phyloP scores from a whole-genome alignment of 2,888 invertebrate species.

The Lysandra coridon region DNA sequence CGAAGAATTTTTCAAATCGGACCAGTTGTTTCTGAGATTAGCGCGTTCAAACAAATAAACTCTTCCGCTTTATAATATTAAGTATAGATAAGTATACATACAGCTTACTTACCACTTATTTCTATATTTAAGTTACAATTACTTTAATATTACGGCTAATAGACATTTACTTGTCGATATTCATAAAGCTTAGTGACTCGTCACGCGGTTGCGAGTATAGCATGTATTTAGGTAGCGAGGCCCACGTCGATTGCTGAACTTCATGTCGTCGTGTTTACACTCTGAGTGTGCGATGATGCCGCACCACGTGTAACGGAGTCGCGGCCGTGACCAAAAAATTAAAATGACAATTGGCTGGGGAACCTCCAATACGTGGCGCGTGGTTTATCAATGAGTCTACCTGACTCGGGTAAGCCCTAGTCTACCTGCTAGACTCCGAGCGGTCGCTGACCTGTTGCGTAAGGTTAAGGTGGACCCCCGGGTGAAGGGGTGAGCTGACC shows the following conservation, averaged over 20 bases:
- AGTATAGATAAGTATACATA: too few species aligned
- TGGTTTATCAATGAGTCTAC: conserved; percentile 18
- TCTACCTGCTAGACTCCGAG: conserved; percentile 25
- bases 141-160: background rate
- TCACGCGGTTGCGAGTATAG: background rate
- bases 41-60: too few species aligned
- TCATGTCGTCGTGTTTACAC: background rate
- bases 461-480: conserved; percentile 1
- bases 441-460: conserved; percentile 9
- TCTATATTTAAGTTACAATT: too few species aligned
- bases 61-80: too few species aligned
- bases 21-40: too few species aligned
- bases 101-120: too few species aligned
- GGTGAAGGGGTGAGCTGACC: conserved; percentile 8
- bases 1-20: too few species aligned
- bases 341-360: conserved; percentile 37
- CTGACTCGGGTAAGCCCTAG: conserved; percentile 29
- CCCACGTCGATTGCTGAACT: background rate
- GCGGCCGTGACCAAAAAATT: background rate
- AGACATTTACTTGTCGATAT: background rate
- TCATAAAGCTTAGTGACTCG: background rate
- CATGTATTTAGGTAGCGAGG: background rate
- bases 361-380: background rate
- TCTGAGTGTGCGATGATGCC: background rate
- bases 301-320: background rate